These are phyloP conservation scores for Anabacerthia variegaticeps DNA, from an alignment of 2,797 vertebrate genomes.

Conservation along the genomic window DNA sequence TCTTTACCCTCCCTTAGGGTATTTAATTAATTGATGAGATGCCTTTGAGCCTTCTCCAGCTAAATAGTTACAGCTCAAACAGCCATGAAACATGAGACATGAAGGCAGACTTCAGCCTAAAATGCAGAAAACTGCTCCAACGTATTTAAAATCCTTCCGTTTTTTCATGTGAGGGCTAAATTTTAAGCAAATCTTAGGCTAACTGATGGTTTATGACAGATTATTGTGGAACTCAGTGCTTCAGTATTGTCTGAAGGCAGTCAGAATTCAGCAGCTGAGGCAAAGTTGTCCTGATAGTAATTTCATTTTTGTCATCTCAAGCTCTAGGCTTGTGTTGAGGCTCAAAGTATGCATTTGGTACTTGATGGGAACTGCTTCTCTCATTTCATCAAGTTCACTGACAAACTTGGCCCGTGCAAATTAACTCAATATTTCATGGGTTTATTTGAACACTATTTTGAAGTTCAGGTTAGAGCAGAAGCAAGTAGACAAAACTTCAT, in stretches of 20 bases:
- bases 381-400: not conserved
- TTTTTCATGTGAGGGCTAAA: not conserved
- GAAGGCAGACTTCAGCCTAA: not conserved
- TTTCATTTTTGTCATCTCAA: not conserved
- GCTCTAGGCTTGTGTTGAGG: not conserved
- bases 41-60: not conserved
- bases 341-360: not conserved
- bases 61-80: not conserved
- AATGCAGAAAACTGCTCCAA: not conserved
- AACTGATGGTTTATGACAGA: not conserved
- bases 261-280: not conserved
- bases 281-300: not conserved
- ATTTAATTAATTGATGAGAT: not conserved
- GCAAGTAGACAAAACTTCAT: not conserved
- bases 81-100: not conserved
- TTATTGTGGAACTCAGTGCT: not conserved
- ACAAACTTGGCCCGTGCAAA: not conserved
- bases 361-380: not conserved
- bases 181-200: not conserved
- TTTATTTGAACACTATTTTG: not conserved
- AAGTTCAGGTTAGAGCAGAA: not conserved
- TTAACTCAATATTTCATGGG: not conserved
- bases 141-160: not conserved
- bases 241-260: not conserved
- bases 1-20: not conserved